Evolutionary conservation across 2,113 vertebrate genomes (phyloP), one percentile per base, ranked within the genome.

Genomic region (Hystrix brachyura): DNA sequence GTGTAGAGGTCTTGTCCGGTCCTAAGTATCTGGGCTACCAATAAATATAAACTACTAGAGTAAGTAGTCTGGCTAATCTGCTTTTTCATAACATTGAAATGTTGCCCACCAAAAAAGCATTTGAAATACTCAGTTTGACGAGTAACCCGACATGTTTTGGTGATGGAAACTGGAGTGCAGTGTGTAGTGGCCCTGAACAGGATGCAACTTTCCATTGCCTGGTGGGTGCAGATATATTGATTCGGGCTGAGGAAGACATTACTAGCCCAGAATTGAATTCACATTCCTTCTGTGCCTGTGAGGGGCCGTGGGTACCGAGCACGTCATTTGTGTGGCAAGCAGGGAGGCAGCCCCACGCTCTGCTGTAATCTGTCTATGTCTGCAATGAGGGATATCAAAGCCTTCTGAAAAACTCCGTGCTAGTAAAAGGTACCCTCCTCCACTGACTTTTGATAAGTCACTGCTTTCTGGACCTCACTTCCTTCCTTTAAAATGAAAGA

Each of bases 251-350:
- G 5, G 67, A 25, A 62, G 9, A 15, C 7, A 1, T 12, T 29
- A 25, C 53, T 7, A 25, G n/a, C 46, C 3, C 3, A 48, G 46
- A 64, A 23, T 14, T 25, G 27, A 14, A n/a, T 53, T 90, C 25
- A 62, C 38, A 3, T 67, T 11, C 7, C 27, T 0, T 46, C n/a
- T 87, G 0, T 57, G 46, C n/a, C 83, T 89, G 53, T 72, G 48
- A n/a, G 14, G 46, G 53, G 21, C 48, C 48, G 6, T 4, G 7
- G 9, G 7, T 8, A 38, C 17, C 18, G 5, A 67, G 10, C 6
- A 17, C 4, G 3, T 51, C 3, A 13, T 34, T 32, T 7, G 1
- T 2, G 5, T 0, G 1, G 38, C 1, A 3, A 38, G 27, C 38
- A 59, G 5, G 14, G n/a, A 0, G 69, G 10, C 5, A 38, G 15